Conservation (phyloP, 2,113 vertebrate species). For the Callopanchax toddi region DNA sequence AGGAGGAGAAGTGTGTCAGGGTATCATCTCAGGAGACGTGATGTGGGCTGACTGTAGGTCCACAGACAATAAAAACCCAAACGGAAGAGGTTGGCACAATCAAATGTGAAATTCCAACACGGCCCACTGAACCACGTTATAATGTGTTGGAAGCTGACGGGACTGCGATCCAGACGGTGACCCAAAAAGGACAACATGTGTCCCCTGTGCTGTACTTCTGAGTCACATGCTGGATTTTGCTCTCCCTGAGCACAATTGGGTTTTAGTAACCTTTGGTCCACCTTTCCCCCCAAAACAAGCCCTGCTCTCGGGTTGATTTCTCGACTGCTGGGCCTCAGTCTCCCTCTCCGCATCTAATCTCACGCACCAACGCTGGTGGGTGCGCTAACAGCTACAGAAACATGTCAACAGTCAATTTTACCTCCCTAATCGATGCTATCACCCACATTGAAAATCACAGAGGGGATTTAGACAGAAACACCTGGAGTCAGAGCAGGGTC, state of each 20-base stretch:
- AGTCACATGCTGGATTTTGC: slow-evolving; percentile 42
- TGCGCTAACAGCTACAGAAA: slow-evolving; percentile 51
- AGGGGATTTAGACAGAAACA: slow-evolving; percentile 29
- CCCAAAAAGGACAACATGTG: slow-evolving; percentile 27
- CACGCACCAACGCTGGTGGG: slow-evolving; percentile 52
- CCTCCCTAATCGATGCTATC: slow-evolving; percentile 51
- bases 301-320: too few relatives aligned
- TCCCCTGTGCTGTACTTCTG: slow-evolving; percentile 7
- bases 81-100: slow-evolving; percentile 54
- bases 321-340: slow-evolving; percentile 60
- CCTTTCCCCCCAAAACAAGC: slow-evolving; percentile 55
- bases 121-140: slow-evolving; percentile 35
- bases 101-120: slow-evolving; percentile 35
- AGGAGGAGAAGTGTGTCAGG: slow-evolving; percentile 43
- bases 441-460: slow-evolving; percentile 20
- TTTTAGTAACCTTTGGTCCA: slow-evolving; percentile 27
- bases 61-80: slow-evolving; percentile 50
- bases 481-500: not conserved
- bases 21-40: slow-evolving; percentile 58
- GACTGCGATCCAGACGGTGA: slow-evolving; percentile 43
- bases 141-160: slow-evolving; percentile 38
- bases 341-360: slow-evolving; percentile 65
- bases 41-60: slow-evolving; percentile 55
- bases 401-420: slow-evolving; percentile 42
- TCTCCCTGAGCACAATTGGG: slow-evolving; percentile 26